Evolutionary conservation across 2,113 vertebrate species (phyloP), one percentile per base, ranked within the genome.

Genomic region (Suncus etruscus): DNA sequence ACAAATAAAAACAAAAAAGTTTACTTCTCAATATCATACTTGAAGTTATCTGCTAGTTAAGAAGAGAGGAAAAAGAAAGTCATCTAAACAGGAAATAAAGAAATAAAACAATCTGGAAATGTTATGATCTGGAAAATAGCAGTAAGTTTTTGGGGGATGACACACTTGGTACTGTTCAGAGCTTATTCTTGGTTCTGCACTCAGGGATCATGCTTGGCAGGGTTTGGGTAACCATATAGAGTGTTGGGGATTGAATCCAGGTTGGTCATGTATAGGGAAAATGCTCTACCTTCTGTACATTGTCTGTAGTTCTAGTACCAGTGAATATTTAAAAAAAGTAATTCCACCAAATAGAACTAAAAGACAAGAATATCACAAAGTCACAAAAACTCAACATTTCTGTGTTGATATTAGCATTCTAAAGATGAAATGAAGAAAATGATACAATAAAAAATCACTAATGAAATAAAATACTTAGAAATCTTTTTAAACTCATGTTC

Each of bases 371-470:
- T 75, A 18, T 39, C 68, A 80, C 6, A 74, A 9, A 29, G 74
- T 48, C 27, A 50, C 24, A 89, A 66, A 89, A 79, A n/a, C 39
- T 68, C 45, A 79, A 48, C 24, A 51, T 77, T 88, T 87, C n/a
- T 54, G n/a, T 25, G 31, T 5, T 47, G 45, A 51, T 72, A 73
- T 12, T 18, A 77, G 77, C 12, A 51, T 72, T n/a, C 27, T 20
- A 84, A 68, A 68, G 70, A 48, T 48, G 4, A 81, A 91, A 75
- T 83, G 10, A 88, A 74, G 45, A 32, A 85, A 58, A 69, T 3
- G 54, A 69, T 50, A 11, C 63, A 69, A 39, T 87, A 76, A 14
- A 82, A 54, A 54, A 54, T 12, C 10, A 10, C 51, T 54, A 54
- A 54, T 10, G 51, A 7, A 69, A 31, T 69, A n/a, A 69, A 69